These are phyloP conservation scores for Carterocephalus palaemon DNA, from an alignment of 2,888 invertebrate genomes.

Conservation along the genomic window DNA sequence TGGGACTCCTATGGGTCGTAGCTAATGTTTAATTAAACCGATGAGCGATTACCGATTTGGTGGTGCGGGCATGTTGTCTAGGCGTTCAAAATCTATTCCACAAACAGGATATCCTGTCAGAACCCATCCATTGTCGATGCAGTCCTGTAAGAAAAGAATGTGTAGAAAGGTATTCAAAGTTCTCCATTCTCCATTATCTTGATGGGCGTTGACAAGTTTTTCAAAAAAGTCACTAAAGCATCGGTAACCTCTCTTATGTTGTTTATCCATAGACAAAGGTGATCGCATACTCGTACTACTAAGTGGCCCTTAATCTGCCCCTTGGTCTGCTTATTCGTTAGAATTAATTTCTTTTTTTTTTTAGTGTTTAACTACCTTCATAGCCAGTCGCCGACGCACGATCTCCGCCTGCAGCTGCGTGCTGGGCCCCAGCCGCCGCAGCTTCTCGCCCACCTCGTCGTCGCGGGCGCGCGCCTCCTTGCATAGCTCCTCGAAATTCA, in stretches of 20 bases:
- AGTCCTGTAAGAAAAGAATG: constrained; percentile 57
- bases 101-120: constrained; percentile 79
- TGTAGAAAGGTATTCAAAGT: too few species aligned
- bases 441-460: constrained; percentile 50
- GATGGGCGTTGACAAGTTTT: too few species aligned
- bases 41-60: constrained; percentile 82
- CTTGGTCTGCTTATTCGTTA: too few species aligned
- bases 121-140: constrained; percentile 81
- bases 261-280: too few species aligned
- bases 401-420: constrained; percentile 51
- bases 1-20: too few species aligned
- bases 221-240: too few species aligned
- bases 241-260: too few species aligned
- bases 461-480: constrained; percentile 63
- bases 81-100: constrained; percentile 77
- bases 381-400: constrained; percentile 48
- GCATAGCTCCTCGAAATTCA: constrained; percentile 77
- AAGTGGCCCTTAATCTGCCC: too few species aligned
- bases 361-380: constrained; percentile 49
- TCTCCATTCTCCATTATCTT: too few species aligned
- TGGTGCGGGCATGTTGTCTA: constrained; percentile 79
- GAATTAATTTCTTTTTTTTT: too few species aligned
- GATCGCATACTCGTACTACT: too few species aligned
- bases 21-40: too few species aligned
- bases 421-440: constrained; percentile 52